phyloP scores from a whole-genome alignment of 2,113 vertebrate genomes.

The Pampusana beccarii region DNA sequence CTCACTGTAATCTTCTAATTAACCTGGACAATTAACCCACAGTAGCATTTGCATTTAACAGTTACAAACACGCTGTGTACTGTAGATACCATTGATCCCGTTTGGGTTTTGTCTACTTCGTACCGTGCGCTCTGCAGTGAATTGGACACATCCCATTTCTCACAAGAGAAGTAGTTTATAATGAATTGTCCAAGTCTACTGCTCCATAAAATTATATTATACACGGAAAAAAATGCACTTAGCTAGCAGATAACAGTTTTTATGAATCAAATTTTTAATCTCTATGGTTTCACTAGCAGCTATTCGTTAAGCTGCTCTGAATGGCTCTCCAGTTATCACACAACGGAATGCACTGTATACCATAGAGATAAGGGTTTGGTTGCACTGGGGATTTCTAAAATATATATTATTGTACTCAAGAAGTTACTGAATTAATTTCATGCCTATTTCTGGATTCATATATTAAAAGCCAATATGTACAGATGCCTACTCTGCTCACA shows the following conservation, averaged over 20 bases:
- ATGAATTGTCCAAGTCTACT: not conserved
- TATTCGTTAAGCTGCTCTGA: not conserved
- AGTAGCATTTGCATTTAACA: not conserved
- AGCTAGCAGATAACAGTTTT: not conserved
- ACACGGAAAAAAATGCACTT: not conserved
- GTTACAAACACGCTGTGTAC: not conserved
- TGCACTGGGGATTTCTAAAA: not conserved
- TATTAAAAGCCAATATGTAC: not conserved
- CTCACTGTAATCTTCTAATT: not conserved
- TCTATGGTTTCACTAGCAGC: not conserved
- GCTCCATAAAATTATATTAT: not conserved
- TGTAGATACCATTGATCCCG: not conserved
- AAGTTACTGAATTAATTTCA: not conserved
- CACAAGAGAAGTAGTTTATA: not conserved
- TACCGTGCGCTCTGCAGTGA: accelerated
- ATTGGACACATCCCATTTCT: not conserved
- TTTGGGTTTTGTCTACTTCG: not conserved
- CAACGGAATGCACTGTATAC: not conserved
- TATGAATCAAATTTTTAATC: not conserved
- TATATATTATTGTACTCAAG: not conserved
- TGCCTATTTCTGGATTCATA: not conserved
- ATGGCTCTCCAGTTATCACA: not conserved
- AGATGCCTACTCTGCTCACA: not conserved
- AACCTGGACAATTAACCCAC: not conserved
- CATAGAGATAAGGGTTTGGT: not conserved